These are phyloP conservation scores for Hyalella azteca DNA, from an alignment of 2,888 invertebrate species.

Conservation along the genomic window DNA sequence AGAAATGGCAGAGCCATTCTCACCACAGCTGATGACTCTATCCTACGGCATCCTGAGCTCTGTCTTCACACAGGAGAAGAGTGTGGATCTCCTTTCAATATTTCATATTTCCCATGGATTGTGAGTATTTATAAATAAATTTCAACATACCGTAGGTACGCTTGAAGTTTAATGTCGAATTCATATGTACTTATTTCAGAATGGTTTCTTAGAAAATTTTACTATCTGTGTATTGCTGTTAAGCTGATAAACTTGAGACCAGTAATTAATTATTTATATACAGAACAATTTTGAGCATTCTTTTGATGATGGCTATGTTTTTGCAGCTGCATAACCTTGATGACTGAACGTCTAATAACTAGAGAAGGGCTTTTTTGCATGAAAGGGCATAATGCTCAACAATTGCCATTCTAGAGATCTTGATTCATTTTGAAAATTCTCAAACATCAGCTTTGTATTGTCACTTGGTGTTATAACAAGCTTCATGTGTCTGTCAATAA, in stretches of 20 bases:
- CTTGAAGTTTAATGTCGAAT: background rate
- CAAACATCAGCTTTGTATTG: background rate
- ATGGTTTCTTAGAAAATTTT: background rate
- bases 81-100: constrained; percentile 23
- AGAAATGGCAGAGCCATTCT: constrained; percentile 20
- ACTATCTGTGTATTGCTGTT: background rate
- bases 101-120: constrained; percentile 42
- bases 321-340: too few relatives aligned
- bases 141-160: background rate
- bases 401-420: too few relatives aligned
- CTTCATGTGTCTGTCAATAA: background rate
- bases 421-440: too few relatives aligned
- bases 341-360: too few relatives aligned
- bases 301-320: background rate
- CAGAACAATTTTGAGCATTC: background rate
- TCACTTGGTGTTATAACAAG: background rate
- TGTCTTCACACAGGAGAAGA: too few relatives aligned
- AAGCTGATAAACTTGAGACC: background rate
- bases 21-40: constrained; percentile 29
- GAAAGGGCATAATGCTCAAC: too few relatives aligned
- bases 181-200: background rate
- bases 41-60: background rate
- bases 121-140: background rate
- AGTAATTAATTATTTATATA: background rate
- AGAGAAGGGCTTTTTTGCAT: too few relatives aligned